Evolutionary conservation across 2,797 vertebrate species (phyloP), one percentile per base, ranked within the genome.

Genomic region (Danionella dracula): DNA sequence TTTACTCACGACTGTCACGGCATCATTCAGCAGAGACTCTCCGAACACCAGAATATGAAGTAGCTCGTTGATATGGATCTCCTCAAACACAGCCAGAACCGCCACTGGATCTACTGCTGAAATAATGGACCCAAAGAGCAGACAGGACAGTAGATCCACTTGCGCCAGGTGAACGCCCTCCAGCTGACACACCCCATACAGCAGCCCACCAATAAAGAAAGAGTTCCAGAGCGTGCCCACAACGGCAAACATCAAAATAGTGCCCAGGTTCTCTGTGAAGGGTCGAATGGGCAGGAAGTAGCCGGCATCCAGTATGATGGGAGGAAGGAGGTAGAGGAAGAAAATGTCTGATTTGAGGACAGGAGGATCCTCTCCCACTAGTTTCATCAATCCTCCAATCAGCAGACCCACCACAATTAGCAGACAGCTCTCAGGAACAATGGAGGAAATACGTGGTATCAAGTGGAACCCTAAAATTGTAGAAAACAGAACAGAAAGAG

Each of bases 11-110:
- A 98, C 95, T 1, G 97, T 99, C 85, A 98, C 97, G 0, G 97
- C 97, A 0, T 99, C 97, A 0, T 99, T 99, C 49, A 99, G 93
- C 81, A 99, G 83, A 0, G 97, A 99, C 76, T 99, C 97, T 0
- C 97, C 97, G 0, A 99, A 99, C 71, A 99, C 97, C 34, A 99
- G 83, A 80, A 99, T 99, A 79, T 98, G 95, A 60, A 99, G 82
- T 65, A 98, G 89, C 59, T 99, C 96, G 0, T 99, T 99, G 85
- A 99, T 97, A 81, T 99, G 96, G 80, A 99, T 98, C 85, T 98
- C 96, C 81, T 98, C 97, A 4, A 99, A 99, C 31, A 98, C 97
- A 0, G 97, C 97, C 34, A 99, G 88, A 72, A 99, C 97, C 0
- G 97, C 97, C 17, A 99, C 96, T 0, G 97, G 97, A 79, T 98